Conservation (phyloP, 1,140 invertebrate species). For the Ips typographus region DNA sequence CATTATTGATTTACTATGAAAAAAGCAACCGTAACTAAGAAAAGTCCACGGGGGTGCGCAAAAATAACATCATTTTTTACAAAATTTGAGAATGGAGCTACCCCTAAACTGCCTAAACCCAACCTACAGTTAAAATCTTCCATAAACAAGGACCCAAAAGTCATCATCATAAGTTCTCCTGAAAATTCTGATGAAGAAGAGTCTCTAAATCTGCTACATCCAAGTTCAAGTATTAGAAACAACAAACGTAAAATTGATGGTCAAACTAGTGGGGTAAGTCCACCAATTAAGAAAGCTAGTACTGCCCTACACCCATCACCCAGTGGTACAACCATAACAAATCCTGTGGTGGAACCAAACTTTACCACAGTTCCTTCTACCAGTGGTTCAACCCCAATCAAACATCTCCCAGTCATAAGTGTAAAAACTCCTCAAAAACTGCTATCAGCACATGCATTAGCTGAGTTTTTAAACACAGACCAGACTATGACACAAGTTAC, state of each 20-base stretch:
- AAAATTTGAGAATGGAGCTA: neutral
- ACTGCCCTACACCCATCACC: slow-evolving; percentile 4
- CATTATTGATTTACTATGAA: neutral
- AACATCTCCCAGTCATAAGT: slow-evolving; percentile 2
- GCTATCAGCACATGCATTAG: neutral
- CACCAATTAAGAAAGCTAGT: slow-evolving; percentile 12
- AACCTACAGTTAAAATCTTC: neutral
- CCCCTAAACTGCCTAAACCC: neutral
- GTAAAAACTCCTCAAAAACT: slow-evolving; percentile 32
- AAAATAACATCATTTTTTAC: slow-evolving; percentile 28
- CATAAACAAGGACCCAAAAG: too few species aligned
- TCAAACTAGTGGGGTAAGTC: neutral
- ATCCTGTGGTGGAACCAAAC: neutral
- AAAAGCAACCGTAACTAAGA: neutral
- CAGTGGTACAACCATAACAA: slow-evolving; percentile 6
- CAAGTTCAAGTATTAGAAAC: neutral
- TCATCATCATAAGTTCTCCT: too few species aligned
- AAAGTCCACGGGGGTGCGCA: slow-evolving; percentile 13
- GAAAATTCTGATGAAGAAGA: neutral
- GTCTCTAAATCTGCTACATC: neutral
- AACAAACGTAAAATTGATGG: slow-evolving; percentile 3
- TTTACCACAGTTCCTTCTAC: slow-evolving; percentile 5
- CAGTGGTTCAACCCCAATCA: slow-evolving; percentile 11
- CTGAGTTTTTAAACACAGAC: too few species aligned
- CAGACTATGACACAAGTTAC: too few species aligned